Base-by-base conservation (phyloP, 2,113 vertebrate species). In the Serinus canaria region DNA sequence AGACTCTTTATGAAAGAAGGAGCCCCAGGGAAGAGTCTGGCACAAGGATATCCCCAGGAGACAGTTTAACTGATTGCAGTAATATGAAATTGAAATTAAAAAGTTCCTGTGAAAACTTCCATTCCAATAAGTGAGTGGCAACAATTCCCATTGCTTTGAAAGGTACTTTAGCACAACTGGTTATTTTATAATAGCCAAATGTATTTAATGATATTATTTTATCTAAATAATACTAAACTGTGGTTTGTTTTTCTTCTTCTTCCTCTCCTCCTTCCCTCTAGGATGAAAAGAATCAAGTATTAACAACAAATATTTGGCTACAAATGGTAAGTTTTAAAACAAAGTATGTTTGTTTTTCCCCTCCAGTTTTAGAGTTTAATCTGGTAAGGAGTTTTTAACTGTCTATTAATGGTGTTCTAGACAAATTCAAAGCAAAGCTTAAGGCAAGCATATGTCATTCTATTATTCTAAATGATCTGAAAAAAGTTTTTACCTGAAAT, bases 261-360 rank as follows among this genome's bases (percentile, higher is more conserved):
- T 75, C 13, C 70, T 76, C 28, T 79, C 50, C 74, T 94, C 41
- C 75, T 43, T 83, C 89, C 96, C 97, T 53, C 44, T 96, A 99
- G 99, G 99, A 99, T 98, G 99, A 99, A 98, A 99, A 99, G 97
- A 99, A 99, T 94, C 99, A 99, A 97, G 98, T 99, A 83, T 97
- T 99, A 94, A 99, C 99, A 47, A 99, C 99, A 74, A 99, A 99
- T 94, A 98, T 99, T 83, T 99, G 99, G 99, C 97, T 99, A 13
- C 98, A 99, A 67, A 98, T 99, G 99, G 99, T 99, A 95, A 98
- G 98, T 97, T 80, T 79, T 87, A 49, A 41, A 78, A 89, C 12
- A 31, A 60, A 83, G 11, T 21, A 46, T 35, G 18, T 31, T 25
- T 10, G 11, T 10, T 66, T 73, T 62, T 13, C 1, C 4, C 3